Evolutionary conservation across 2,797 vertebrate genomes (phyloP), one percentile per base, ranked within the genome.

Genomic region (Poeciliopsis paucimaculata): DNA sequence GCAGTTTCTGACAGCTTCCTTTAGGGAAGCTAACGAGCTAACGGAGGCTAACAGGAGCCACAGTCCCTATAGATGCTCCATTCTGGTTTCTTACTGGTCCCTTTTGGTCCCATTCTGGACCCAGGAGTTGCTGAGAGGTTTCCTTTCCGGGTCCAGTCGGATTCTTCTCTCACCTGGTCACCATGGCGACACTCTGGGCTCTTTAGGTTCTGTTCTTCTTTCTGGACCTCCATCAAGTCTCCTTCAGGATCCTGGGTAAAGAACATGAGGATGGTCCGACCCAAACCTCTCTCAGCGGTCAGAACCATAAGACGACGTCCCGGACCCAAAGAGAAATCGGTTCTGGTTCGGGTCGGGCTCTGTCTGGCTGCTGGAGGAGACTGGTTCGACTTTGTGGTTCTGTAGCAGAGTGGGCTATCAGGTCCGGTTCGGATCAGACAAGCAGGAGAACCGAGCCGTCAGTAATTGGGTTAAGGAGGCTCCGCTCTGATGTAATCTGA

Each of bases 21-120:
- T 62, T 47, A 64, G 72, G 70, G 23, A 5, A 72, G 85, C 84
- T 81, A 79, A 34, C 72, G 9, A 39, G 82, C 79, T 88, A 88
- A 45, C 77, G 43, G 76, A n/a, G 16, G 89, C 87, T 89, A 89
- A 81, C 68, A 43, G 16, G 47, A 49, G 18, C 26, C 10, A 46
- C 1, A 5, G 16, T 31, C n/a, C 23, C 13, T 31, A 4, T 20
- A 26, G 64, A 41, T 23, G 47, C 34, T 70, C 36, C 64, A 43
- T 15, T 23, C 51, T 53, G 51, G 51, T 26, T 53, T 23, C 20
- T 26, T 3, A 15, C 49, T 26, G 53, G 53, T n/a, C n/a, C 20
- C 3, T n/a, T 26, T 28, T 55, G 51, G 26, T 28, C 3, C 26
- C 4, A 57, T 12, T 57, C 53, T 57, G 53, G 53, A n/a, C 26